phyloP scores from a whole-genome alignment of 1,140 invertebrate genomes.

The Bombus difficillimus region DNA sequence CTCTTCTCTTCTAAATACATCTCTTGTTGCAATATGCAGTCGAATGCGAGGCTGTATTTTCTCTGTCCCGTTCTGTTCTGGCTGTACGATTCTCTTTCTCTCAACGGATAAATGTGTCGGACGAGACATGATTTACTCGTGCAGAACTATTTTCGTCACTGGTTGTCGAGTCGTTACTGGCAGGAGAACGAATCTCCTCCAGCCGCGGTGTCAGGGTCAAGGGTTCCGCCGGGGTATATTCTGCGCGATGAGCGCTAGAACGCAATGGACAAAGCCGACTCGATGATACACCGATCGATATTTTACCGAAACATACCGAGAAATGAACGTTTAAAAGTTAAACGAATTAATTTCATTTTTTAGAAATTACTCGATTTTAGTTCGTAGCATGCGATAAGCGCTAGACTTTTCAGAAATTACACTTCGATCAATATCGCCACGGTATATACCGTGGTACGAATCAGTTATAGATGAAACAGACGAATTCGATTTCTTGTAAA shows the following conservation, averaged over 20 bases:
- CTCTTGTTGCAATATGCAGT: conserved; percentile 60
- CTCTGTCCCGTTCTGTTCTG: neutral
- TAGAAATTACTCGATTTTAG: no score
- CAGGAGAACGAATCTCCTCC: conserved; percentile 37
- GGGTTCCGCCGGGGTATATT: neutral
- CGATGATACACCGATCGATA: neutral
- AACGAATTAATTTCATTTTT: no score
- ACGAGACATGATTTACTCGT: conserved; percentile 64
- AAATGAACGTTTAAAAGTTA: neutral
- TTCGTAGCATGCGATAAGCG: no score
- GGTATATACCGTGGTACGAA: no score
- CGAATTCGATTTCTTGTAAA: no score
- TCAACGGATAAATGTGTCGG: conserved; percentile 49
- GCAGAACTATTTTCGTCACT: conserved; percentile 55
- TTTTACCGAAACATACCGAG: neutral
- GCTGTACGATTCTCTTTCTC: neutral
- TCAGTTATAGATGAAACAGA: no score
- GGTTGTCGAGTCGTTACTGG: conserved; percentile 30
- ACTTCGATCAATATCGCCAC: no score
- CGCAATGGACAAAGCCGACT: neutral
- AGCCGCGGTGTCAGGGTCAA: conserved; percentile 49
- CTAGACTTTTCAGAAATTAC: no score
- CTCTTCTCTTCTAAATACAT: conserved; percentile 14
- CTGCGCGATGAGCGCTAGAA: neutral
- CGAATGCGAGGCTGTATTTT: conserved; percentile 19